Percentiles rank a stretch among this genome's conserved stretches.
Conservation (phyloP, 2,888 invertebrate species). For the Andrena minutula region DNA sequence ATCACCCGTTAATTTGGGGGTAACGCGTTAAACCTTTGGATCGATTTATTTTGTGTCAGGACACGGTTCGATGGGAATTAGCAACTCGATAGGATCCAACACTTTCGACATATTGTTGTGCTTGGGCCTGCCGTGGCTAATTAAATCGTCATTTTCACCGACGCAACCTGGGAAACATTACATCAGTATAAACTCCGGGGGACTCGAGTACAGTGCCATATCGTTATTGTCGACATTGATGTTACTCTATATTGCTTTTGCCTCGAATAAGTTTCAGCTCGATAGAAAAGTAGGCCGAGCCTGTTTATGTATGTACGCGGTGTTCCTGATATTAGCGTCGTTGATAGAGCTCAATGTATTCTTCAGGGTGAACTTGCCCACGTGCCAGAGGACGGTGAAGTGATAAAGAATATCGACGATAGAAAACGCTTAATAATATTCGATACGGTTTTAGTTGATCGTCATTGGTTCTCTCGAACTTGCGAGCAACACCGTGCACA, state of each 20-base stretch:
- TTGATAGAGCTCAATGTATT: slow-evolving; percentile 97
- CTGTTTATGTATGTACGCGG: slow-evolving; percentile 94
- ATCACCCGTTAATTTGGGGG: background rate
- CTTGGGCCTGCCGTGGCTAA: slow-evolving; percentile 94
- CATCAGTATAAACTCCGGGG: slow-evolving; percentile 95
- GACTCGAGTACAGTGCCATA: slow-evolving; percentile 95
- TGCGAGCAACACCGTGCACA: slow-evolving; percentile 57
- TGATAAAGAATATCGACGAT: slow-evolving; percentile 67
- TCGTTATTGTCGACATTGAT: slow-evolving; percentile 94
- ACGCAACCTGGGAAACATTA: slow-evolving; percentile 92
- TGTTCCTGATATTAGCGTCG: slow-evolving; percentile 94
- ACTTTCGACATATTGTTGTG: slow-evolving; percentile 96
- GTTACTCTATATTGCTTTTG: slow-evolving; percentile 93
- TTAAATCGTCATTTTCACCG: slow-evolving; percentile 93
- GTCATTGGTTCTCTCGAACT: slow-evolving; percentile 63
- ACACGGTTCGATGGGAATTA: slow-evolving; percentile 96
- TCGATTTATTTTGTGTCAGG: slow-evolving; percentile 86
- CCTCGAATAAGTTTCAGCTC: slow-evolving; percentile 94
- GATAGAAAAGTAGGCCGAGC: slow-evolving; percentile 94
- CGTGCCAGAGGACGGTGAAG: slow-evolving; percentile 87
- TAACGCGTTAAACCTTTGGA: background rate
- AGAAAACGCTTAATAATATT: slow-evolving; percentile 53
- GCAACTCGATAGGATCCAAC: slow-evolving; percentile 96
- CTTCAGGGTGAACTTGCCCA: slow-evolving; percentile 95
- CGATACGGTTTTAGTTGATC: slow-evolving; percentile 61